Conservation (phyloP, 2,113 vertebrate species). For the Leptobrachium ailaonicum region DNA sequence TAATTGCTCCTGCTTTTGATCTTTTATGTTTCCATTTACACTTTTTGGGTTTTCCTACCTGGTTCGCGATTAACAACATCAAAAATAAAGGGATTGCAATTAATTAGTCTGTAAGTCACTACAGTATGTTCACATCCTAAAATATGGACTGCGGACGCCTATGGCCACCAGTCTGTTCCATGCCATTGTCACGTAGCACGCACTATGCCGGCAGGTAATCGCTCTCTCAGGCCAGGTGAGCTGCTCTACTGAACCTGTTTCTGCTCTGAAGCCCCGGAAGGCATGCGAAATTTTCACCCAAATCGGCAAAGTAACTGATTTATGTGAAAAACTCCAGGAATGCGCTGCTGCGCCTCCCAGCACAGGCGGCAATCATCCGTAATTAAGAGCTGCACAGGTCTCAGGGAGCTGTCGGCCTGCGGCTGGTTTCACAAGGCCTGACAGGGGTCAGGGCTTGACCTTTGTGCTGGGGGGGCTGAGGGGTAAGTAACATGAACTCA, state of each 20-base stretch:
- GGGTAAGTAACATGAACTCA: constrained; percentile 44
- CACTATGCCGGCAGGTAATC: no score
- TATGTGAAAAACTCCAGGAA: constrained; percentile 31
- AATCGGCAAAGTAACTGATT: constrained; percentile 24
- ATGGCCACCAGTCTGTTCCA: no score
- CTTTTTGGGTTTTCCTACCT: no score
- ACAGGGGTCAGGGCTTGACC: constrained; percentile 43
- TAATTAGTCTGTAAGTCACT: no score
- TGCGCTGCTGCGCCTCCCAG: constrained; percentile 18
- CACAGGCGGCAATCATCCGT: constrained; percentile 43
- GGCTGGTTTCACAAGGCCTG: constrained; percentile 48
- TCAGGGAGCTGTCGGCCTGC: constrained; percentile 34
- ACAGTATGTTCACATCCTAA: no score
- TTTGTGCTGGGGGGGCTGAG: constrained; percentile 31
- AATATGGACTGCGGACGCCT: no score
- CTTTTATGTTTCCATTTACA: no score
- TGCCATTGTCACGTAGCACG: no score
- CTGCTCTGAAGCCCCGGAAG: not conserved
- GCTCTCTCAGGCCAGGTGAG: not conserved
- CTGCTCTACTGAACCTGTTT: constrained; percentile 3
- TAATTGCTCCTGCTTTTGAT: no score
- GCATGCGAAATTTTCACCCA: constrained; percentile 5
- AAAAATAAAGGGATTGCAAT: no score
- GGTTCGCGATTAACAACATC: no score
- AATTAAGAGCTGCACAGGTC: constrained; percentile 42